Conservation (phyloP, 1,140 invertebrate species). For the Laodelphax striatellus region DNA sequence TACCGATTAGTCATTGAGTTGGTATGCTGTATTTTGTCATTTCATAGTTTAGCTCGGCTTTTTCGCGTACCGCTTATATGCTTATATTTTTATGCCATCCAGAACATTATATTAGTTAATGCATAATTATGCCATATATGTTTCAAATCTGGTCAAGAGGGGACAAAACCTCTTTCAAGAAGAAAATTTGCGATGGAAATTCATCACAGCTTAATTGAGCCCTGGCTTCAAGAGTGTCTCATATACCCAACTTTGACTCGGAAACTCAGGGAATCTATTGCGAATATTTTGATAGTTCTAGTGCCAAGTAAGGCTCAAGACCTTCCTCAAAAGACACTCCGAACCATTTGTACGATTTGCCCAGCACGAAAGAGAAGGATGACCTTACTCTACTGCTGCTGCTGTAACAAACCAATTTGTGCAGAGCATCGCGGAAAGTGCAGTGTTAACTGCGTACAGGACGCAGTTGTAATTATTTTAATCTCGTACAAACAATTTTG, state of each 20-base stretch:
- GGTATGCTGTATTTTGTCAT: no score
- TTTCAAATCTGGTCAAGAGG: no score
- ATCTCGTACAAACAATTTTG: neutral
- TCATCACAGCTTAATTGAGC: neutral
- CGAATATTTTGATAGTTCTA: constrained; percentile 1
- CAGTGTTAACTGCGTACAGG: constrained; percentile 4
- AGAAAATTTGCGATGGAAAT: constrained; percentile 1
- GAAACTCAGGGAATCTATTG: constrained; percentile 2
- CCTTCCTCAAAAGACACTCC: no score
- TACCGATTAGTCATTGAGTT: no score
- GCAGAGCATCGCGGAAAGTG: constrained; percentile 7
- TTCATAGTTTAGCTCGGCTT: no score
- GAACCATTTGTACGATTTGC: neutral
- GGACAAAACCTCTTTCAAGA: neutral
- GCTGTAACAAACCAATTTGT: constrained; percentile 7
- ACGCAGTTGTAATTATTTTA: neutral
- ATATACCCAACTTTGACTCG: constrained; percentile 5
- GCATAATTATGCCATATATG: no score
- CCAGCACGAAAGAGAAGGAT: constrained; percentile 4
- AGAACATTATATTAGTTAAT: no score
- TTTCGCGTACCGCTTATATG: no score
- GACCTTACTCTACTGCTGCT: neutral
- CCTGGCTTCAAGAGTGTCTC: neutral
- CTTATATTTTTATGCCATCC: no score
- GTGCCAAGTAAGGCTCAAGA: neutral